phyloP scores from a whole-genome alignment of 2,797 vertebrate species.

The Meriones psammophilus region DNA sequence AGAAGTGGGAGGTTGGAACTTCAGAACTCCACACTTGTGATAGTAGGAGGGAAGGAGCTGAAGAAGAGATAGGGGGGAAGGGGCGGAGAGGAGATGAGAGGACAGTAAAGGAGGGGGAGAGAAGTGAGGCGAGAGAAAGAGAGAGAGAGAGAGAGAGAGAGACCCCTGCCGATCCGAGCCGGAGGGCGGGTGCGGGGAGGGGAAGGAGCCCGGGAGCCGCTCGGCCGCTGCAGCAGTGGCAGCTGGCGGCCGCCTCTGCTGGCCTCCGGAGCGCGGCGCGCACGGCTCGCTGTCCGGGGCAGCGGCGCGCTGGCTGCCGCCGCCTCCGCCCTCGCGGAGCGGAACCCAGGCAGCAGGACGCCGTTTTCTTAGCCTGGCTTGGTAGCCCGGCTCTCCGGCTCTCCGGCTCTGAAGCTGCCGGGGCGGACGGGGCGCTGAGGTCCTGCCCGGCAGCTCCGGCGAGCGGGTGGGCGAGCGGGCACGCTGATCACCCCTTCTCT shows the following conservation, averaged over 20 bases:
- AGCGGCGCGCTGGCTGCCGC: conserved; percentile 59
- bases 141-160: conserved; percentile 3
- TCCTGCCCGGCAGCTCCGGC: conserved; percentile 69
- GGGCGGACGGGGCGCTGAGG: conserved; percentile 68
- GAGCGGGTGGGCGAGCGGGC: conserved; percentile 68
- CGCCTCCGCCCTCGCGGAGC: conserved; percentile 12
- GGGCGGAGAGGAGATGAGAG: conserved; percentile 44
- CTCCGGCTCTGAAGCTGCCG: conserved; percentile 10
- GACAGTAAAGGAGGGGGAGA: neutral
- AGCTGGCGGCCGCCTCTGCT: conserved; percentile 40
- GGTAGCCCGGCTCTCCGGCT: neutral
- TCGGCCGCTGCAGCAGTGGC: conserved; percentile 57
- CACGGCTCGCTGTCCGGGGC: conserved; percentile 75
- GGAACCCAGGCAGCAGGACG: neutral
- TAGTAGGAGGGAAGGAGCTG: conserved; percentile 69
- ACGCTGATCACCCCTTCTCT: conserved; percentile 57
- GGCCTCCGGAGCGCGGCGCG: conserved; percentile 62
- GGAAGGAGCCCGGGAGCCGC: conserved; percentile 76
- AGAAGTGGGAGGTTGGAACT: conserved; percentile 90
- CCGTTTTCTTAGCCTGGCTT: neutral
- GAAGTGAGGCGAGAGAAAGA: neutral
- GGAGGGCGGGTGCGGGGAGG: conserved; percentile 38
- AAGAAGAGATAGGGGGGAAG: neutral
- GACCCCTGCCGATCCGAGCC: conserved; percentile 65
- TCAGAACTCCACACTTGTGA: conserved; percentile 88